phyloP scores from a whole-genome alignment of 2,113 vertebrate genomes.

The Poeciliopsis retropinna region DNA sequence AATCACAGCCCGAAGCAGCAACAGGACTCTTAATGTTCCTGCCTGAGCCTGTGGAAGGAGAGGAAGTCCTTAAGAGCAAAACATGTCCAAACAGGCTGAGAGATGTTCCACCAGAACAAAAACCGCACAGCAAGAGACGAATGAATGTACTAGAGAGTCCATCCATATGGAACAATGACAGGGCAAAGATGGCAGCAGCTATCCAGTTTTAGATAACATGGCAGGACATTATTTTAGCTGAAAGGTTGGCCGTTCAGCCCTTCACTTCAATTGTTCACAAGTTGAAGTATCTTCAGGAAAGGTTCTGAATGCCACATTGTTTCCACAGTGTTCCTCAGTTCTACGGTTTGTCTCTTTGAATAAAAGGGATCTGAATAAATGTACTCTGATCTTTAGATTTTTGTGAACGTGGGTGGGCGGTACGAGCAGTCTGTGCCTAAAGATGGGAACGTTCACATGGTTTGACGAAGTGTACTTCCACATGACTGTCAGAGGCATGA shows the following conservation, averaged over 20 bases:
- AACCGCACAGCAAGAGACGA: neutral
- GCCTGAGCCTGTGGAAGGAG: neutral
- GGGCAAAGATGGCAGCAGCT: neutral
- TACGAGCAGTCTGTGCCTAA: slow-evolving; percentile 27
- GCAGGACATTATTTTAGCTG: neutral
- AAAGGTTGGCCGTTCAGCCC: neutral
- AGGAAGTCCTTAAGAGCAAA: slow-evolving; percentile 6
- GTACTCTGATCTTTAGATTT: neutral
- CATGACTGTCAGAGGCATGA: neutral
- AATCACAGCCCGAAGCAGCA: slow-evolving; percentile 12
- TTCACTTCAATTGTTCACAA: neutral
- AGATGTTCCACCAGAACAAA: neutral
- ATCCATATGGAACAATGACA: neutral
- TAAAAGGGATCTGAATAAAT: neutral
- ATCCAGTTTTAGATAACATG: neutral
- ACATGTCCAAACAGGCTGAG: neutral
- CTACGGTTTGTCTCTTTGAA: neutral
- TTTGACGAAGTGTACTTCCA: neutral
- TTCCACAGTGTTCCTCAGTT: neutral
- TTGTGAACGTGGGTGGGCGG: slow-evolving; percentile 6
- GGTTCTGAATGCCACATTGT: neutral
- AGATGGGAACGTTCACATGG: slow-evolving; percentile 36
- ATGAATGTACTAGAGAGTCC: neutral
- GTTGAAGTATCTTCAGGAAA: neutral
- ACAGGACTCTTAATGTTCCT: no score